Base-by-base conservation (phyloP, 2,113 vertebrate species). In the Cebus imitator region DNA sequence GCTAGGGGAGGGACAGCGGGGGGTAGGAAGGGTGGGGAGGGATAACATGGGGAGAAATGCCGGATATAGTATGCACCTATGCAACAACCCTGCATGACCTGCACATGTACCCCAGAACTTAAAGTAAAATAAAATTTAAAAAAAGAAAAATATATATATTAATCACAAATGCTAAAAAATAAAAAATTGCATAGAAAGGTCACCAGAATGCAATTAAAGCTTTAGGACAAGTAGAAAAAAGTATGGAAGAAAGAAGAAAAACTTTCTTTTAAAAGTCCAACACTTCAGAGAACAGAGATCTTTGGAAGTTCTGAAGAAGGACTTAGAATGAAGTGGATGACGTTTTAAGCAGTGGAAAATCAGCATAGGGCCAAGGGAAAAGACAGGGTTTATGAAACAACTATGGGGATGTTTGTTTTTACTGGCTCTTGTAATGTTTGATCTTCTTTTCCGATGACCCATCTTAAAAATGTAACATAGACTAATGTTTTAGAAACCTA, bases 381-480 rank as follows among this genome's bases (percentile, higher is more conserved):
- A 79, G 58, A 75, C 64, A 45, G 40, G 2, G 66, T 50, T 87
- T 87, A 89, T 9, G 32, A 85, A 86, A 86, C 45, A 90, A 92
- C 82, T 80, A 43, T 55, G 23, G 50, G 20, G 48, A 68, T 93
- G 66, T 90, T 96, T 97, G 91, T 93, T 93, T 97, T 93, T 75
- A 78, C 82, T 89, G 90, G 37, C 91, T 80, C 27, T 45, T 55
- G n/a, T 61, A 83, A 87, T 21, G 57, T 86, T 81, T 91, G 45
- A 95, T 83, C 61, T 17, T 97, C 86, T 91, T 78, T 97, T 95
- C n/a, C 58, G 76, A 94, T 88, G 76, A 68, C 75, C 90, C 35
- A 57, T 35, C 45, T 90, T 78, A 75, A 94, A 91, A 95, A 76
- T 25, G 52, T 66, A 92, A 87, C 78, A 45, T 3, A 95, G 70